Base-by-base conservation (phyloP, 2,797 vertebrate genomes). In the Typhlichthys subterraneus region DNA sequence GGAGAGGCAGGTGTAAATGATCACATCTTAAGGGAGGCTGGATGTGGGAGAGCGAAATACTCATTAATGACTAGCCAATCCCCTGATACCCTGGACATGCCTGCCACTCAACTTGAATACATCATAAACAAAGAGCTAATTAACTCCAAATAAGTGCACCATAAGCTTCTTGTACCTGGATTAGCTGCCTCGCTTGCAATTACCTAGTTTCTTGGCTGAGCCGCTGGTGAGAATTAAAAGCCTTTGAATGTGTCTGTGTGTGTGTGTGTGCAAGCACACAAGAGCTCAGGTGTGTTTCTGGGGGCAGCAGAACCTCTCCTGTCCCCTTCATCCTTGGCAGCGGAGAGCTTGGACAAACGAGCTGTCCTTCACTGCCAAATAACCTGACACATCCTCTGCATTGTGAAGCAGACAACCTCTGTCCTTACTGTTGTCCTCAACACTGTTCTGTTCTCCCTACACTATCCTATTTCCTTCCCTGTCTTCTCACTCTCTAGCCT, bases 391-490 rank as follows among this genome's bases (percentile, higher is more conserved):
- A 58, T 15, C 64, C 59, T 13, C 42, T 29, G 42, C 17, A 11
- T 46, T 42, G 38, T 42, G 38, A 42, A 42, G 38, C 38, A 42
- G 38, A 42, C 55, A 69, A 47, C 45, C 56, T 19, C 57, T 45
- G 42, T 42, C 38, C 38, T 42, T 42, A 42, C 38, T 42, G 38
- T 42, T 42, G 38, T 42, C 38, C 38, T 42, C 38, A 9, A 9
- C 9, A 2, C 13, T 31, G 17, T 48, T 17, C 19, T 48, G 7
- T 12, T 45, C n/a, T 48, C 2, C 62, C 23, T 58, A 23, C 52
- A 65, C 48, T 67, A 59, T 71, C 65, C 57, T 57, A 68, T 69
- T 62, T 77, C 72, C 53, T 58, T 66, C 57, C 63, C 72, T 67
- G 62, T 61, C 72, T 72, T 61, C 59, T 45, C 71, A 59, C 61